phyloP scores from a whole-genome alignment of 2,888 invertebrate species.

The Cerceris ruficornis region DNA sequence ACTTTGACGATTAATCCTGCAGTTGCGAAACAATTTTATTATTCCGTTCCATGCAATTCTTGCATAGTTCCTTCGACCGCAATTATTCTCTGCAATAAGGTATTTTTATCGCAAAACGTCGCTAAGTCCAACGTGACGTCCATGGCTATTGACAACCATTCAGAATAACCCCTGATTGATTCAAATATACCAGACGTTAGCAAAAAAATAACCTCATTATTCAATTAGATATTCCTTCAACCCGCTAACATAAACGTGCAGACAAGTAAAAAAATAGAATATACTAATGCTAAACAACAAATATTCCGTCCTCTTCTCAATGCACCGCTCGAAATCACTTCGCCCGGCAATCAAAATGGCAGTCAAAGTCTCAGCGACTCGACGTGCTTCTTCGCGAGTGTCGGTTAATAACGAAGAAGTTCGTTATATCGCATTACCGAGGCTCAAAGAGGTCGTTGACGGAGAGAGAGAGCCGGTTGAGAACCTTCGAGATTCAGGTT shows the following conservation, averaged over 20 bases:
- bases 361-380: not conserved
- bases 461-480: constrained; percentile 69
- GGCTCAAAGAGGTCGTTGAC: constrained; percentile 33
- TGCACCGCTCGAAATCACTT: not conserved
- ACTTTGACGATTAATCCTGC: not conserved
- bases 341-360: not conserved
- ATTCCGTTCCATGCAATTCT: constrained; percentile 22
- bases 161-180: no score
- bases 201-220: no score
- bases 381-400: constrained; percentile 3
- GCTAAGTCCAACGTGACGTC: constrained; percentile 8
- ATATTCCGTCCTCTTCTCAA: not conserved
- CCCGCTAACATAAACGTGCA: no score
- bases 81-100: constrained; percentile 12
- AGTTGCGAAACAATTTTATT: constrained; percentile 32
- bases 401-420: constrained; percentile 14
- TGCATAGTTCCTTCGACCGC: constrained; percentile 3
- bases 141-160: no score
- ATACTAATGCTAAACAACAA: not conserved
- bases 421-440: constrained; percentile 7
- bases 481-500: constrained; percentile 80
- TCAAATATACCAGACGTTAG: no score
- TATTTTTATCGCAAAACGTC: constrained; percentile 63
- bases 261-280: not conserved
- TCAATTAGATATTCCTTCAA: no score